phyloP scores from a whole-genome alignment of 1,140 invertebrate species.

The Dendroctonus valens region DNA sequence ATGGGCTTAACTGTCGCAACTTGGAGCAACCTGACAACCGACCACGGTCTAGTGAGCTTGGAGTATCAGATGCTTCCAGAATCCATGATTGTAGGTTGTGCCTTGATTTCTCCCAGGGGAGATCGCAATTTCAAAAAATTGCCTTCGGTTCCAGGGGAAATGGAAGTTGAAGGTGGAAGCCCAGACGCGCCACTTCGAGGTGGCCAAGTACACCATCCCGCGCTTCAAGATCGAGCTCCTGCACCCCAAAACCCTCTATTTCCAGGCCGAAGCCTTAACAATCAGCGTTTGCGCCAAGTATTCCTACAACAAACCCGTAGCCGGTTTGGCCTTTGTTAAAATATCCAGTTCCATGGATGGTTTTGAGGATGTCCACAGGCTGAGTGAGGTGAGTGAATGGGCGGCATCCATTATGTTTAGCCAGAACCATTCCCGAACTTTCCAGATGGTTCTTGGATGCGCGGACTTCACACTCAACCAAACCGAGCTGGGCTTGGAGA shows the following conservation, averaged over 20 bases:
- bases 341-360: constrained; percentile 42
- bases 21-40: constrained; percentile 57
- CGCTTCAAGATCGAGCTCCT: constrained; percentile 65
- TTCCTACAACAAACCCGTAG: constrained; percentile 65
- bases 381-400: too few species aligned
- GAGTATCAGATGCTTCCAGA: constrained; percentile 57
- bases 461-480: constrained; percentile 52
- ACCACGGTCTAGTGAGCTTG: constrained; percentile 57
- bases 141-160: constrained; percentile 53
- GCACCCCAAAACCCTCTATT: constrained; percentile 60
- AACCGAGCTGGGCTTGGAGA: constrained; percentile 47
- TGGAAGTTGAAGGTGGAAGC: constrained; percentile 59
- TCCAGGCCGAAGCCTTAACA: constrained; percentile 54
- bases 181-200: constrained; percentile 56
- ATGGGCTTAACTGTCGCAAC: constrained; percentile 58
- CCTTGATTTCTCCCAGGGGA: not conserved
- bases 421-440: not conserved
- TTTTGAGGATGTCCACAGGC: too few species aligned
- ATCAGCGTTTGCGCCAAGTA: constrained; percentile 66
- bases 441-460: constrained; percentile 50
- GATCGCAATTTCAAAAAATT: too few species aligned
- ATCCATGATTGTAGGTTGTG: constrained; percentile 52
- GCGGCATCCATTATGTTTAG: too few species aligned
- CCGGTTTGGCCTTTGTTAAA: constrained; percentile 55
- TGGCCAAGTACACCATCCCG: constrained; percentile 64